These are phyloP conservation scores for Ochlodes sylvanus DNA, from an alignment of 2,888 invertebrate genomes.

Conservation along the genomic window DNA sequence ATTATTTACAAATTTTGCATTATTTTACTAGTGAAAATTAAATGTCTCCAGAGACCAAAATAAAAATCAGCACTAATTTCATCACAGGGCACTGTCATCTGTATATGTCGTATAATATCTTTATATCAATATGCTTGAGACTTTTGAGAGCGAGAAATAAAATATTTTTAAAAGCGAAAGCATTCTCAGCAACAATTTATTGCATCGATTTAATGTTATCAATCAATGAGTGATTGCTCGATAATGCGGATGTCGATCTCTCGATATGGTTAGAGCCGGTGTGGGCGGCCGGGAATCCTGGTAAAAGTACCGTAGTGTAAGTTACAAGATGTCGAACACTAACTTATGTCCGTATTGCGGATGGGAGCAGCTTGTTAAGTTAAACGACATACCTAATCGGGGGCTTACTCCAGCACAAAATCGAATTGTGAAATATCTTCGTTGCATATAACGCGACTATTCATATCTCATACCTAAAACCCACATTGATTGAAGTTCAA, in stretches of 20 bases:
- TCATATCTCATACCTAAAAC: too few relatives aligned
- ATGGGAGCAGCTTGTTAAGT: not conserved
- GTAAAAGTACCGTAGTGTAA: not conserved
- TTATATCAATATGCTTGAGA: not conserved
- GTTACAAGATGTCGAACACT: not conserved
- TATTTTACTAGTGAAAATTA: too few relatives aligned
- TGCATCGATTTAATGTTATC: constrained; percentile 16
- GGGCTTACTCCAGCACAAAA: not conserved
- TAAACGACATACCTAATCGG: not conserved
- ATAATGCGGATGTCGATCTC: constrained; percentile 17
- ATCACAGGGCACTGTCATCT: too few relatives aligned
- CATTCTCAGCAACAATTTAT: constrained; percentile 1
- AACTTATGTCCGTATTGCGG: not conserved
- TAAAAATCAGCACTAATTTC: too few relatives aligned
- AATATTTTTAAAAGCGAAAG: constrained; percentile 19
- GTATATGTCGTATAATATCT: not conserved
- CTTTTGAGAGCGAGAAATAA: not conserved
- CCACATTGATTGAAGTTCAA: too few relatives aligned
- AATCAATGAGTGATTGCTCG: constrained; percentile 20
- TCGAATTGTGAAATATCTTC: not conserved
- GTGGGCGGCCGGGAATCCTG: not conserved
- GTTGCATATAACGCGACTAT: too few relatives aligned
- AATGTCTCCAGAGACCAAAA: too few relatives aligned
- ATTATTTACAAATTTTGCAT: too few relatives aligned
- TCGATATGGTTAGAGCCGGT: not conserved